These are phyloP conservation scores for Aphaenogaster ashmeadi DNA, from an alignment of 1,140 invertebrate species.

Conservation along the genomic window DNA sequence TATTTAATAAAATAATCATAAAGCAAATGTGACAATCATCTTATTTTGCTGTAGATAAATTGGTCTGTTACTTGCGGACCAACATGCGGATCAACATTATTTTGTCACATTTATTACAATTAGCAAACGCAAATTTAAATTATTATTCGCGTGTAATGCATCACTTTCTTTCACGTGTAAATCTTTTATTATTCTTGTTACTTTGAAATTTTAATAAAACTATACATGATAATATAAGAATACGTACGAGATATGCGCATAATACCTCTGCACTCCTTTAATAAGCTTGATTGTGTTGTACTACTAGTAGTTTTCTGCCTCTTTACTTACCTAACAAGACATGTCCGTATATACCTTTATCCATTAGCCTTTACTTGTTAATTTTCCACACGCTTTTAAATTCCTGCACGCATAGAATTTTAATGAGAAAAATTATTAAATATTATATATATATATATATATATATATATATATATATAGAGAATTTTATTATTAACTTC, in stretches of 20 bases:
- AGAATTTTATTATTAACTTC: slow-evolving; percentile 22
- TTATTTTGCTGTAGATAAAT: slow-evolving; percentile 9
- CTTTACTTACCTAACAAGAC: slow-evolving; percentile 21
- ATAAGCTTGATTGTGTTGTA: not conserved
- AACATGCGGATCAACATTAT: not conserved
- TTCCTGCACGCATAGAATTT: not conserved
- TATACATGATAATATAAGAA: not conserved
- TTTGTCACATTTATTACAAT: not conserved
- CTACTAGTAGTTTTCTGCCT: not conserved
- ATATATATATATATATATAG: no score
- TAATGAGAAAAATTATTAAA: slow-evolving; percentile 23
- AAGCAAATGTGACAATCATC: not conserved
- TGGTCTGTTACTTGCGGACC: not conserved
- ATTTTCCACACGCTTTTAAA: not conserved
- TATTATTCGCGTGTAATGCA: not conserved
- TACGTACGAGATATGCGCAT: not conserved
- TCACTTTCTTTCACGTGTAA: not conserved
- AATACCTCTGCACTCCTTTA: not conserved
- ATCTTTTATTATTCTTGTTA: not conserved
- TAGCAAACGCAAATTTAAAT: not conserved
- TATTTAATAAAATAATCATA: not conserved
- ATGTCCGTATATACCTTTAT: not conserved
- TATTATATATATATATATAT: no score
- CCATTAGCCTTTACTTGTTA: slow-evolving; percentile 17
- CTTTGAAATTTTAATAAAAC: not conserved